Evolutionary conservation across 2,797 vertebrate genomes (phyloP).

Genomic region (Enteromius anoplus): DNA sequence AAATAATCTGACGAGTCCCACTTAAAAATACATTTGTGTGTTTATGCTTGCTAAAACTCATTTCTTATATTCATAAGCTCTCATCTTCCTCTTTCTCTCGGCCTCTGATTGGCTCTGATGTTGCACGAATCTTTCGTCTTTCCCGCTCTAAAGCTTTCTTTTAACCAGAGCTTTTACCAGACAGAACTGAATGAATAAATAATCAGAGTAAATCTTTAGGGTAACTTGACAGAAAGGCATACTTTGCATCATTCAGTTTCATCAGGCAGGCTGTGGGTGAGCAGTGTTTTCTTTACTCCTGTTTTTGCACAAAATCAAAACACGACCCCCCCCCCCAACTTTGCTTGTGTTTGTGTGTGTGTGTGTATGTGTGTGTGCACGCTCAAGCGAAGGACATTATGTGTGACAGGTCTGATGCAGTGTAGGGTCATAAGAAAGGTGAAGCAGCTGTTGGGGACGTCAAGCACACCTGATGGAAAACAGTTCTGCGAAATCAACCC

Average conservation of each 20-base stretch:
- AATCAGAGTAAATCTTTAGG: constrained; percentile 40
- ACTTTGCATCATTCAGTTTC: constrained; percentile 41
- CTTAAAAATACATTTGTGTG: constrained; percentile 34
- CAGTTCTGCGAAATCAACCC: constrained; percentile 2
- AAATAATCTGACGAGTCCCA: constrained; percentile 36
- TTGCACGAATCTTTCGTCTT: neutral
- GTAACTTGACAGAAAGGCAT: constrained; percentile 30
- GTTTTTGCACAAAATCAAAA: constrained; percentile 32
- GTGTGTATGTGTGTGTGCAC: no score
- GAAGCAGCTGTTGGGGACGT: constrained; percentile 27
- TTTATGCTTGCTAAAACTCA: constrained; percentile 35
- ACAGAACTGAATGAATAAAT: constrained; percentile 45
- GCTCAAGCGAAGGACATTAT: constrained; percentile 3
- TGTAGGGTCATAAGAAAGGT: constrained; percentile 18
- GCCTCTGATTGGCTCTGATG: constrained; percentile 28
- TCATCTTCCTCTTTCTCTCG: constrained; percentile 20
- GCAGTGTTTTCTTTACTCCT: neutral
- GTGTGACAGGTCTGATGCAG: constrained; percentile 16
- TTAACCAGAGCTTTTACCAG: constrained; percentile 21
- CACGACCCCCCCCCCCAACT: neutral
- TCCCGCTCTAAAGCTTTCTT: constrained; percentile 8
- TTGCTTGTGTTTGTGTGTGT: no score
- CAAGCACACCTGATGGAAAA: constrained; percentile 35
- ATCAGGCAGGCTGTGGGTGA: constrained; percentile 3
- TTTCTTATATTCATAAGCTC: constrained; percentile 27